phyloP scores from a whole-genome alignment of 2,888 invertebrate genomes.

The Scotopteryx bipunctaria region DNA sequence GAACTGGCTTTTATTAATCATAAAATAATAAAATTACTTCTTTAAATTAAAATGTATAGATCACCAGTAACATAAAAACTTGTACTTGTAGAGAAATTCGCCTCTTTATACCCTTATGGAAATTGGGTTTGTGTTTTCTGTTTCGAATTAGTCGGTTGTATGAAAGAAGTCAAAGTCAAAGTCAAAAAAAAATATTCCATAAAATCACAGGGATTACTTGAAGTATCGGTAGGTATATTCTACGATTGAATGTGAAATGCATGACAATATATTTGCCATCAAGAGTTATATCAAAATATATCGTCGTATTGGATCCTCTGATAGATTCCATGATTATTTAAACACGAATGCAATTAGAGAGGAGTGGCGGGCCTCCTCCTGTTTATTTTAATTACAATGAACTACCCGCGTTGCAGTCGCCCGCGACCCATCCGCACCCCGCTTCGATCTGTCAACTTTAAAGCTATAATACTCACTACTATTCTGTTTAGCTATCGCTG shows the following conservation, averaged over 20 bases:
- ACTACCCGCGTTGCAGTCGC: conserved; percentile 56
- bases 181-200: no score
- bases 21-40: conserved; percentile 6
- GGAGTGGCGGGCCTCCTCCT: conserved; percentile 75
- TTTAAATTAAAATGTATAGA: background rate
- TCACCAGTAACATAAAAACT: background rate
- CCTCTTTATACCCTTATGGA: no score
- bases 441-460: conserved; percentile 43
- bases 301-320: conserved; percentile 48
- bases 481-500: background rate
- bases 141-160: no score
- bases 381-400: conserved; percentile 82
- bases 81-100: no score
- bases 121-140: no score
- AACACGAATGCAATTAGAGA: conserved; percentile 80
- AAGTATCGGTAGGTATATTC: background rate
- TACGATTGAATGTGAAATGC: background rate
- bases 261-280: background rate
- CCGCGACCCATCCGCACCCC: conserved; percentile 27
- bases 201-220: no score
- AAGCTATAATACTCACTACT: no score
- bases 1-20: conserved; percentile 7
- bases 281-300: conserved; percentile 20
- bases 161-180: no score
- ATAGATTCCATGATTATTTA: conserved; percentile 75